Evolutionary conservation across 2,797 vertebrate species (phyloP), one percentile per base, ranked within the genome.

Genomic region (Buphagus erythrorhynchus): DNA sequence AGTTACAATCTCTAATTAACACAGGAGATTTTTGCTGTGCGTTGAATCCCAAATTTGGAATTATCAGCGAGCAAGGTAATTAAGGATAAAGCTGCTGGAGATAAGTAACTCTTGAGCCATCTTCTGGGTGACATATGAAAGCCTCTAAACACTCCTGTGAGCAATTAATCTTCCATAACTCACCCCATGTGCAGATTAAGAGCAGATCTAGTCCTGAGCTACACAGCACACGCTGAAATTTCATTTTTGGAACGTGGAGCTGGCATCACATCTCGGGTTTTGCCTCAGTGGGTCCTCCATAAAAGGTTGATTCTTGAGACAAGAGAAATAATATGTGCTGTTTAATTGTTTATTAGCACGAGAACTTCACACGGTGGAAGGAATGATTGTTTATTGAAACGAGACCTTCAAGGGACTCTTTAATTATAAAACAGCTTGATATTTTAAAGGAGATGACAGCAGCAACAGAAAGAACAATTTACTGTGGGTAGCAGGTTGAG

Each of bases 401-500:
- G 48, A 91, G 93, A 91, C 85, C 94, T 96, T 95, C 88, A 55
- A 96, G 93, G 94, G 79, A 91, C 61, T 93, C 93, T 90, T 95
- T 97, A 95, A 96, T 96, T 97, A 95, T 93, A 77, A 95, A 97
- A 59, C 91, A 96, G 94, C 96, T 95, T 97, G 95, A 87, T 95
- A 43, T 96, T 93, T 94, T 92, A 95, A 95, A 86, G 94, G 80
- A 80, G 90, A 95, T 77, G 87, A 95, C 86, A 95, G 43, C 88
- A 57, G 58, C 65, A 74, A 63, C 45, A 57, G 68, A 83, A 95
- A 93, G 91, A 94, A 88, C 89, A 54, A 95, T 95, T 97, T 95
- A 71, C 72, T 88, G 45, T 57, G 94, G 81, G 89, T 88, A 74
- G 79, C 93, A 93, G 89, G 94, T 97, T 97, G 91, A 94, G 78